These are phyloP conservation scores for Alviniconcha marisindica DNA, from an alignment of 1,140 invertebrate species.

Conservation along the genomic window DNA sequence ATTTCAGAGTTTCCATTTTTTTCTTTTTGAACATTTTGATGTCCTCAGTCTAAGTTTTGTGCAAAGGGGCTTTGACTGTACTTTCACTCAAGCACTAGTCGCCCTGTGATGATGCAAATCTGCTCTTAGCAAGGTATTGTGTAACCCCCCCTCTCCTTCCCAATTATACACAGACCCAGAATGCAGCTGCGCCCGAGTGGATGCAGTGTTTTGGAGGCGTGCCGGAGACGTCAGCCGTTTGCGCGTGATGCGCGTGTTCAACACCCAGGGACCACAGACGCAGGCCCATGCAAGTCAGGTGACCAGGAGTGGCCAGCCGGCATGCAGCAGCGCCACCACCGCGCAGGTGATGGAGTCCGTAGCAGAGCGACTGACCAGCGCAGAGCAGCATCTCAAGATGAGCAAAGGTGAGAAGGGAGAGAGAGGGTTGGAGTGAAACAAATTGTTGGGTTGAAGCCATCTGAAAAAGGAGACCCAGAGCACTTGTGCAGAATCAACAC, in stretches of 20 bases:
- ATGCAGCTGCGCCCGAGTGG: slow-evolving; percentile 34
- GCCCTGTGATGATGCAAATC: too few species aligned
- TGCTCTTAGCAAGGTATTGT: too few species aligned
- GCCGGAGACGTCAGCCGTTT: slow-evolving; percentile 14
- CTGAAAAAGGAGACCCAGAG: too few species aligned
- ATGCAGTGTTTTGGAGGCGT: slow-evolving; percentile 18
- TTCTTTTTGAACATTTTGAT: too few species aligned
- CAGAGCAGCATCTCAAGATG: slow-evolving; percentile 26
- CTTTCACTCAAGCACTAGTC: too few species aligned
- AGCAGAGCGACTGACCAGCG: slow-evolving; percentile 31
- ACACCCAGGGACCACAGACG: slow-evolving; percentile 35
- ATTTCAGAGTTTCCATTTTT: too few species aligned
- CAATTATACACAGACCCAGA: neutral
- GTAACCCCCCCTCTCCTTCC: neutral
- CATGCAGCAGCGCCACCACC: neutral
- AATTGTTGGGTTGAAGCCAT: too few species aligned
- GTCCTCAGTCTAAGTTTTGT: neutral
- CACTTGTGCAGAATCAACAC: too few species aligned
- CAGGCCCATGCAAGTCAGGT: neutral
- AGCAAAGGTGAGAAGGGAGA: slow-evolving; percentile 1
- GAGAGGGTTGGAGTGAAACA: neutral
- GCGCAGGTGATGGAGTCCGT: slow-evolving; percentile 8
- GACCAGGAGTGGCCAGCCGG: neutral
- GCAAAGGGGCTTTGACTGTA: neutral
- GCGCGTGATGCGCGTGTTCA: slow-evolving; percentile 31